Evolutionary conservation across 2,113 vertebrate species (phyloP).

Genomic region (Bujurquina vittata): DNA sequence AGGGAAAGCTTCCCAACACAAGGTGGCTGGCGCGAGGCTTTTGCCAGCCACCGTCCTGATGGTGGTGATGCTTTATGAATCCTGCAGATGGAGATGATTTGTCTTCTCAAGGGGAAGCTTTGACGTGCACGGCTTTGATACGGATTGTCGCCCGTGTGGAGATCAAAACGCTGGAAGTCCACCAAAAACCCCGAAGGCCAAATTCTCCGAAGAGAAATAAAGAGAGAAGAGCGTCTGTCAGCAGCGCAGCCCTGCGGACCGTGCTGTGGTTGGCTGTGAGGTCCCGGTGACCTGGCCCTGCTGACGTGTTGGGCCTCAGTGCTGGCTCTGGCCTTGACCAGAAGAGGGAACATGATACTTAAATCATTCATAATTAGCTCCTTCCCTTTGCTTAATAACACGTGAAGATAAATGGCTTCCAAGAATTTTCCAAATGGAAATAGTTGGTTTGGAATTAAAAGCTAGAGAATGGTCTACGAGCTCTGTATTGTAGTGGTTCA

Average conservation of each 20-base stretch:
- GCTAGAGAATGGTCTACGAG: constrained; percentile 20
- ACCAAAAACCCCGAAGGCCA: constrained; percentile 27
- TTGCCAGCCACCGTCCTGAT: constrained; percentile 44
- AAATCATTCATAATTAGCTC: constrained; percentile 78
- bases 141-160: constrained; percentile 50
- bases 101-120: constrained; percentile 33
- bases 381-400: constrained; percentile 73
- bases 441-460: constrained; percentile 69
- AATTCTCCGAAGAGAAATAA: constrained; percentile 50
- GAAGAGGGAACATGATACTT: constrained; percentile 68
- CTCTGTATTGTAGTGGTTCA: constrained; percentile 60
- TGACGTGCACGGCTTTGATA: constrained; percentile 34
- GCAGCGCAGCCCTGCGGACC: constrained; percentile 51
- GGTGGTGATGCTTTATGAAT: constrained; percentile 51
- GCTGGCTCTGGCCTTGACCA: constrained; percentile 64
- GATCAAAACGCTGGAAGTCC: constrained; percentile 53
- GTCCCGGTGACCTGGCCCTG: constrained; percentile 70
- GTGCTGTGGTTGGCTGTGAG: constrained; percentile 57
- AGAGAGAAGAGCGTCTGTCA: constrained; percentile 66
- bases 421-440: constrained; percentile 76
- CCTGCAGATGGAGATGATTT: constrained; percentile 58
- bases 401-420: constrained; percentile 69
- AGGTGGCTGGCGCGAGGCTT: constrained; percentile 42
- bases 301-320: constrained; percentile 49
- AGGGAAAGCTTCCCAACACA: constrained; percentile 44